Conservation (phyloP, 1,140 invertebrate genomes). For the Drosophila virilis region DNA sequence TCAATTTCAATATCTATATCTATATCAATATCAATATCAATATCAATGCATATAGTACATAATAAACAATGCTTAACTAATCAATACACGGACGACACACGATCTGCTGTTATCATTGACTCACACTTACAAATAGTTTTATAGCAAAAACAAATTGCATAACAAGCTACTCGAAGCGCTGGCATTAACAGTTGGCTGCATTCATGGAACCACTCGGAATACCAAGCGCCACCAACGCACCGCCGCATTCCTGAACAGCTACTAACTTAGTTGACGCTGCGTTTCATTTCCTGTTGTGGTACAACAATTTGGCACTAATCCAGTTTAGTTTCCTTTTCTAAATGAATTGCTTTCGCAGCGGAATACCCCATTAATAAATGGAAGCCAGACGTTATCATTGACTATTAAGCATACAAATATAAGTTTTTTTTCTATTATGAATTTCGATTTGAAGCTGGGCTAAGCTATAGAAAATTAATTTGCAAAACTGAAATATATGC, state of each 20-base stretch:
- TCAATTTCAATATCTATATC: conserved; percentile 30
- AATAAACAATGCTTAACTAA: conserved; percentile 50
- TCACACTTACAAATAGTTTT: conserved; percentile 40
- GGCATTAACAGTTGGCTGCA: conserved; percentile 26
- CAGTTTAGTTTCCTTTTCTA: conserved; percentile 12
- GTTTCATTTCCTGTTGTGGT: background rate
- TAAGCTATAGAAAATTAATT: no score
- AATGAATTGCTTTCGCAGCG: background rate
- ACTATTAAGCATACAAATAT: background rate
- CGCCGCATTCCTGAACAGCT: background rate
- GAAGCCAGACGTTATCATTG: background rate
- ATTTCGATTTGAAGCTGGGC: background rate
- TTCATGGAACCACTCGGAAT: conserved; percentile 9
- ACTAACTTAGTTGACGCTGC: background rate
- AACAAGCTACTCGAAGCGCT: conserved; percentile 28
- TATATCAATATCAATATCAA: conserved; percentile 41
- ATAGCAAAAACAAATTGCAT: conserved; percentile 31
- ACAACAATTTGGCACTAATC: conserved; percentile 18
- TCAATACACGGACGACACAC: conserved; percentile 38
- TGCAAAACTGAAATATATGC: no score
- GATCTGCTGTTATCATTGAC: conserved; percentile 42
- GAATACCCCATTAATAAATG: conserved; percentile 7
- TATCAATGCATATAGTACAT: conserved; percentile 18
- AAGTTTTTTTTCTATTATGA: background rate
- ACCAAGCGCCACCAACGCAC: background rate